Percentiles rank a stretch among this genome's conserved stretches.
Conservation (phyloP, 37 sponge, comb jelly and placozoan genomes). For the Chondrosia reniformis region DNA sequence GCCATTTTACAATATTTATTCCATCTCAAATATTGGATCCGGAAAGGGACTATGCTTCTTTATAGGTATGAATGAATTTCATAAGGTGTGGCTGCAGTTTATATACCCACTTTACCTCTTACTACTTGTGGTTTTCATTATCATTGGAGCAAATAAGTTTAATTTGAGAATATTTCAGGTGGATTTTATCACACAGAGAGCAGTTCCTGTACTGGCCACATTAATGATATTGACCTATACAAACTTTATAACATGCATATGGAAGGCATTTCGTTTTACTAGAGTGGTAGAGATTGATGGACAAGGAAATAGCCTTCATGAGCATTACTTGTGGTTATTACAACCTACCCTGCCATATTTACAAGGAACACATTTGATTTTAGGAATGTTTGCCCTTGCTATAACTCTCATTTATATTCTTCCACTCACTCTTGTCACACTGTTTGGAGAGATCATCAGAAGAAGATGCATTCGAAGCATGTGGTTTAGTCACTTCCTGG, state of each 20-base stretch:
- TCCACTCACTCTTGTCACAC: slow-evolving; percentile 14
- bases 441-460: background rate
- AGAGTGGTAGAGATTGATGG: too few relatives aligned
- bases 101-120: slow-evolving; percentile 25
- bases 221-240: slow-evolving; percentile 25
- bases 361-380: background rate
- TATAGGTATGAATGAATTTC: background rate
- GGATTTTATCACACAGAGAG: background rate
- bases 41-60: background rate
- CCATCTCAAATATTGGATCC: background rate
- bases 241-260: slow-evolving; percentile 1
- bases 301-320: background rate
- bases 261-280: background rate
- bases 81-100: background rate
- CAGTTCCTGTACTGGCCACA: slow-evolving; percentile 40
- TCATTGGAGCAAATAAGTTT: background rate
- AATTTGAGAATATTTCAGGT: background rate
- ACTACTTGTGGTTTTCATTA: slow-evolving; percentile 22
- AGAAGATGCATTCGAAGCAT: background rate
- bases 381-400: background rate
- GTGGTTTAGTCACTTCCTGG: slow-evolving; percentile 17
- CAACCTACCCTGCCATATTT: background rate
- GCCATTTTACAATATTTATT: background rate
- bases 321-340: too few relatives aligned
- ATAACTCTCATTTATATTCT: background rate